phyloP scores from a whole-genome alignment of 92 coral and sea anemone species.

The Umimayanthus chanpuru region DNA sequence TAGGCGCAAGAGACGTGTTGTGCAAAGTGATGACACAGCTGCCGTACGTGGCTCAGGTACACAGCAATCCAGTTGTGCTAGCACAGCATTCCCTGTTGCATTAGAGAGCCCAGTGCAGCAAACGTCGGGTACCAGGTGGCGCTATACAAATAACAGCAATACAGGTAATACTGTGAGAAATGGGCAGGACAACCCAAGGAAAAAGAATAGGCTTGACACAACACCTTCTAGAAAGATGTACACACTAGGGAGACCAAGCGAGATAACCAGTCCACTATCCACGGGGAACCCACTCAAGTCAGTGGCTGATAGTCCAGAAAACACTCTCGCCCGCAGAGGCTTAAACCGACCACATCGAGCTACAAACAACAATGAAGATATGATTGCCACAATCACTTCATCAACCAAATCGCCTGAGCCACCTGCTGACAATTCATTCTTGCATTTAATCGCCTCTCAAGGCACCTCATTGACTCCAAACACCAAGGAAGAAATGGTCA shows the following conservation, averaged over 20 bases:
- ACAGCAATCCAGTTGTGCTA: background rate
- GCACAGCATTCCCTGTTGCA: background rate
- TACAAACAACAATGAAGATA: background rate
- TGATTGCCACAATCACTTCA: background rate
- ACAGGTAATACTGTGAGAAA: background rate
- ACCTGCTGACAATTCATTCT: background rate
- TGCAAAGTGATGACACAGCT: background rate
- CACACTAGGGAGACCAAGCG: no score
- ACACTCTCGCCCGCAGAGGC: background rate
- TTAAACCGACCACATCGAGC: background rate
- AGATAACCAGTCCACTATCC: no score
- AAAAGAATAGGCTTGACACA: no score
- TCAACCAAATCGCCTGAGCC: background rate
- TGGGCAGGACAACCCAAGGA: background rate
- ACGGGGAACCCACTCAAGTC: background rate
- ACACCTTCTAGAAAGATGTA: no score
- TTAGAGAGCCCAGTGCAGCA: no score
- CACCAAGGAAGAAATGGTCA: constrained; percentile 8
- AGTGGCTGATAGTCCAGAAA: background rate
- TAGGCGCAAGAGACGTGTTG: background rate
- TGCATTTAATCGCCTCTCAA: background rate
- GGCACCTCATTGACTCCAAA: background rate
- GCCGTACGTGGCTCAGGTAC: background rate
- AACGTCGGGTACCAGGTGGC: no score
- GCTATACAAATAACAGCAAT: background rate